A percentile compares a stretch with the other conserved stretches of the same genome.
These are phyloP conservation scores for Hycleus cichorii DNA, from an alignment of 1,140 invertebrate species.

Conservation along the genomic window DNA sequence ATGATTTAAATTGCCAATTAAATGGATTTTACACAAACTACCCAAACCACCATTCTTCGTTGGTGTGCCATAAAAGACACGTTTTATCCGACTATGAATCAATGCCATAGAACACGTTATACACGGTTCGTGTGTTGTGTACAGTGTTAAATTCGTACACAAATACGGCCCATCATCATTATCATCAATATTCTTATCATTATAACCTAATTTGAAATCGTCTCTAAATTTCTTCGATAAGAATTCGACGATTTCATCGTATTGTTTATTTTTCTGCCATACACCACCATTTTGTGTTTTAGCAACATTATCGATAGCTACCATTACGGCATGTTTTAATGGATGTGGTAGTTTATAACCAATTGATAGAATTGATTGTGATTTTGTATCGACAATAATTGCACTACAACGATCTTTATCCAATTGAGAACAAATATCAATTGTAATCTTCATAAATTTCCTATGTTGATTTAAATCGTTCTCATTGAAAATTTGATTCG, in stretches of 20 bases:
- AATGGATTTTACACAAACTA: constrained; percentile 66
- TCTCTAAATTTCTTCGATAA: neutral
- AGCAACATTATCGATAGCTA: constrained; percentile 79
- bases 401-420: constrained; percentile 34
- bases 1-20: constrained; percentile 77
- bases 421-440: constrained; percentile 43
- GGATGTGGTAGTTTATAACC: constrained; percentile 61
- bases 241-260: constrained; percentile 1
- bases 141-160: constrained; percentile 84
- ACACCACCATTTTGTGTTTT: constrained; percentile 72
- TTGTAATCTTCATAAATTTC: constrained; percentile 53
- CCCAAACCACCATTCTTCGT: constrained; percentile 59
- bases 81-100: constrained; percentile 74
- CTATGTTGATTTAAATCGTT: constrained; percentile 53
- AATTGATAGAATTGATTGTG: constrained; percentile 55
- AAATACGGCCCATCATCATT: constrained; percentile 59
- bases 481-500: constrained; percentile 54
- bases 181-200: neutral
- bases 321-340: constrained; percentile 77
- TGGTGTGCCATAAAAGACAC: constrained; percentile 72
- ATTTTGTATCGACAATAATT: constrained; percentile 62
- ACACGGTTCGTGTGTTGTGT: constrained; percentile 80
- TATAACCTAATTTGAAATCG: constrained; percentile 1
- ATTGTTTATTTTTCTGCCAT: constrained; percentile 43
- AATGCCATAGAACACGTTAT: constrained; percentile 92